Evolutionary conservation across 1,140 invertebrate species (phyloP), one percentile per base, ranked within the genome.

Genomic region (Meteorus sp.): DNA sequence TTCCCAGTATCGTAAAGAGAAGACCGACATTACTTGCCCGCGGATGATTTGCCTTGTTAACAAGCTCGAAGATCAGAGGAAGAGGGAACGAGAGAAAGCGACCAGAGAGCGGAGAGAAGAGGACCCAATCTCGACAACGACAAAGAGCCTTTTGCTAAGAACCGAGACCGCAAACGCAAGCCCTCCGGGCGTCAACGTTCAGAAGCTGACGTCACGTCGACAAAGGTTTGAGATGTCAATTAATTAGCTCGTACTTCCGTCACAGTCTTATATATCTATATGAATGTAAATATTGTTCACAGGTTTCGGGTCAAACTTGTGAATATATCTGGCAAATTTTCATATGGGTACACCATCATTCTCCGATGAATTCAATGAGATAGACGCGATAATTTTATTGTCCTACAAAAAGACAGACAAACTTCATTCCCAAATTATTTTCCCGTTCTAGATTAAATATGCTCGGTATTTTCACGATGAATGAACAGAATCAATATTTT

Each of bases 171-270:
- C 66, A 66, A 65, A 66, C 66, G 61, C 62, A 47, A 62, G 59
- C 66, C 58, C 69, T 67, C 48, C 57, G 61, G 64, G 71, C 67
- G 48, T 60, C 64, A 55, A 61, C 62, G 60, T 62, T 68, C 58
- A 58, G 60, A 9, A 57, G 59, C 35, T 69, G 69, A 71, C 66
- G 64, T 70, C 68, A 68, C 65, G 67, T 72, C 70, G 66, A 72
- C 73, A 73, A 74, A 75, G 73, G 66, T 68, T 66, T 65, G 61
- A 67, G 64, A 72, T 67, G 68, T 75, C 73, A 75, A 75, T 74
- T 75, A 75, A 75, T 75, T 75, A 73, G 62, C 67, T 39, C 51
- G 61, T 51, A 61, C 54, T 51, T 56, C 58, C 35, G 37, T 57
- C 60, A 59, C 60, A n/a, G n/a, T n/a, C n/a, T n/a, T n/a, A n/a